Percentiles rank a stretch among this genome's conserved stretches.
Conservation (phyloP, 1,140 invertebrate species). For the Telenomus remus region DNA sequence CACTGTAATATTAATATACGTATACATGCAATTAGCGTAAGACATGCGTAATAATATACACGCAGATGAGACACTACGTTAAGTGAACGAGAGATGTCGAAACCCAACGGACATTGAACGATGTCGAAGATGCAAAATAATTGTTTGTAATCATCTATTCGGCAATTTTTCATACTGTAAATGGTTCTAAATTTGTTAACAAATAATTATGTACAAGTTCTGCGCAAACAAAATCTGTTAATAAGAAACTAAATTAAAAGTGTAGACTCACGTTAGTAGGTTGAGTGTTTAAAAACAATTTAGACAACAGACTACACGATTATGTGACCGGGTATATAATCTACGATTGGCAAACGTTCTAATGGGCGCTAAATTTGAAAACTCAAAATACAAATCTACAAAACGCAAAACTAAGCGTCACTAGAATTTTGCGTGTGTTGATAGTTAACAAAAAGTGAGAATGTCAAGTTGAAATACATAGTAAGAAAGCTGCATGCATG, state of each 20-base stretch:
- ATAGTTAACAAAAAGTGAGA: slow-evolving; percentile 54
- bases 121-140: slow-evolving; percentile 17
- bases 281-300: slow-evolving; percentile 52
- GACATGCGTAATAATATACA: slow-evolving; percentile 44
- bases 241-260: slow-evolving; percentile 24
- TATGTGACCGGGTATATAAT: slow-evolving; percentile 37
- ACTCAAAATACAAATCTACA: no score
- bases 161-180: slow-evolving; percentile 36
- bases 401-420: slow-evolving; percentile 46
- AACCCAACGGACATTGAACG: neutral
- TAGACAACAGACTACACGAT: slow-evolving; percentile 15
- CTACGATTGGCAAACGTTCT: no score
- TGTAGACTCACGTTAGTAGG: slow-evolving; percentile 44
- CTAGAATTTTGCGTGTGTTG: slow-evolving; percentile 60
- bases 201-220: slow-evolving; percentile 24
- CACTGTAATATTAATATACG: slow-evolving; percentile 62
- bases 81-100: slow-evolving; percentile 15
- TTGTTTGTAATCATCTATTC: slow-evolving; percentile 33
- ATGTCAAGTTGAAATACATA: slow-evolving; percentile 59
- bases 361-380: slow-evolving; percentile 12
- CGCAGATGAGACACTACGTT: slow-evolving; percentile 37
- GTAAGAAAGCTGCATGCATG: slow-evolving; percentile 57
- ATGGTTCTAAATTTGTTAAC: slow-evolving; percentile 30
- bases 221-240: slow-evolving; percentile 37
- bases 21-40: slow-evolving; percentile 58